Evolutionary conservation across 2,113 vertebrate genomes (phyloP).

Genomic region (Thomomys bottae): DNA sequence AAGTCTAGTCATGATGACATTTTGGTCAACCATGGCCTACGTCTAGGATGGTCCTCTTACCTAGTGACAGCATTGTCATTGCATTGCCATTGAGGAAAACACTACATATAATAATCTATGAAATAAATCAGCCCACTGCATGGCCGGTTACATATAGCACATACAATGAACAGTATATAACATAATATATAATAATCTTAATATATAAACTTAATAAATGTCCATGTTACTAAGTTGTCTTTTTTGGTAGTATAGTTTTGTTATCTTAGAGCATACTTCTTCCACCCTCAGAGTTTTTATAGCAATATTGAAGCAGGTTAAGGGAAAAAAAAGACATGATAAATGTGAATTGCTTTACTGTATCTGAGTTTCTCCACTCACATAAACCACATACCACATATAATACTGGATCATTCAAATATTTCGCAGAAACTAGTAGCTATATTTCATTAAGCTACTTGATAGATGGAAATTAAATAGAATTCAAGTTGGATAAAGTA

Average conservation of each 20-base stretch:
- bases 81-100: background rate
- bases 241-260: background rate
- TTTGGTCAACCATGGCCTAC: background rate
- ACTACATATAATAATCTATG: background rate
- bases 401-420: background rate
- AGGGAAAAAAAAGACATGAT: background rate
- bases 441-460: background rate
- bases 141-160: background rate
- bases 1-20: background rate
- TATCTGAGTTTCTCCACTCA: background rate
- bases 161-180: background rate
- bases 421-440: slow-evolving; percentile 4
- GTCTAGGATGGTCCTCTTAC: no score
- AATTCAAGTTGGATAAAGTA: background rate
- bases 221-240: fast-evolving
- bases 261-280: background rate
- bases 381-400: background rate
- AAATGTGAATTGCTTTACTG: background rate
- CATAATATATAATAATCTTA: background rate
- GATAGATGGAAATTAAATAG: background rate
- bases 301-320: background rate
- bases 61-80: background rate
- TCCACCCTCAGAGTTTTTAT: background rate
- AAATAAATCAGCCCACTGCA: background rate
- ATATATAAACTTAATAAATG: background rate